phyloP scores from a whole-genome alignment of 1,140 invertebrate genomes.

The Brachionus paranguensis region DNA sequence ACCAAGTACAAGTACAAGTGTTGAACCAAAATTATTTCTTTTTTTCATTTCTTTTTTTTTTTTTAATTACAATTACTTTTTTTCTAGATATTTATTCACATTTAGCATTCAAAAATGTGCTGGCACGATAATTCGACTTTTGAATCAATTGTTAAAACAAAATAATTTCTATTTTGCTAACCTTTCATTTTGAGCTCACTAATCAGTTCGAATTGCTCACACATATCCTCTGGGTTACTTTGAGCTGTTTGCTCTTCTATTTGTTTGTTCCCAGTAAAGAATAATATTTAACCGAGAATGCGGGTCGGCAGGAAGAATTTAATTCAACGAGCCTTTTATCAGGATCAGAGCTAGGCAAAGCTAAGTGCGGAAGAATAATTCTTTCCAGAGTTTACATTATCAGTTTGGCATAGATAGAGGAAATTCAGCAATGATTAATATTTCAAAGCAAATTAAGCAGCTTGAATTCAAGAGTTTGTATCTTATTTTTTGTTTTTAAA shows the following conservation, averaged over 20 bases:
- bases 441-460: background rate
- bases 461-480: background rate
- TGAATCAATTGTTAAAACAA: background rate
- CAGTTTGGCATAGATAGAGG: background rate
- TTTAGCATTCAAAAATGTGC: background rate
- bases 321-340: background rate
- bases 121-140: background rate
- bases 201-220: background rate
- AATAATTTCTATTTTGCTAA: background rate
- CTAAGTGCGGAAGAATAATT: background rate
- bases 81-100: slow-evolving; percentile 2
- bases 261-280: background rate
- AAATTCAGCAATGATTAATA: background rate
- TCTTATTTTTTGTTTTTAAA: background rate
- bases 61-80: background rate
- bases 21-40: background rate
- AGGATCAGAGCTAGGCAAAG: background rate
- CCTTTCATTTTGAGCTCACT: background rate
- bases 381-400: background rate
- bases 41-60: too few species aligned
- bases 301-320: background rate
- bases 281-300: background rate
- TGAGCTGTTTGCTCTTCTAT: background rate
- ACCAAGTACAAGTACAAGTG: background rate
- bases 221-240: background rate